phyloP scores from a whole-genome alignment of 1,140 invertebrate genomes.

The Eurosta solidaginis region DNA sequence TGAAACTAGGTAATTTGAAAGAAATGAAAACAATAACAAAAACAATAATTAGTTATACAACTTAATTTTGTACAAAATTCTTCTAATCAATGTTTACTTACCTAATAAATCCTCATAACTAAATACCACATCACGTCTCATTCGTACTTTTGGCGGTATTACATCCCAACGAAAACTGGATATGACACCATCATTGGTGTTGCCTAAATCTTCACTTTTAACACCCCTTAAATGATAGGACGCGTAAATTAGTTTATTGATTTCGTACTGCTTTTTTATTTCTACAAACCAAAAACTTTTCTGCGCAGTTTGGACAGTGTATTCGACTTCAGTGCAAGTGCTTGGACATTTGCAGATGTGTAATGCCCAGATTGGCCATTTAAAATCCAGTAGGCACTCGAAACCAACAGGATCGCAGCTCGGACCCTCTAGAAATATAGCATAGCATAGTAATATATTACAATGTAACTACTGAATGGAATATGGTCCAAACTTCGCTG shows the following conservation, averaged over 20 bases:
- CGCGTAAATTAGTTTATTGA: not conserved
- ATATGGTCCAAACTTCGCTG: too few relatives aligned
- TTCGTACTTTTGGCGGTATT: slow-evolving; percentile 55
- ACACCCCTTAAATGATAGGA: slow-evolving; percentile 37
- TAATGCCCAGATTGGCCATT: slow-evolving; percentile 57
- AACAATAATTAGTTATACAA: too few relatives aligned
- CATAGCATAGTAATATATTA: not conserved
- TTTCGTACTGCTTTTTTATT: not conserved
- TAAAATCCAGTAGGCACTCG: slow-evolving; percentile 54
- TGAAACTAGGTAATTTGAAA: slow-evolving; percentile 40
- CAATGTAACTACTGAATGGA: not conserved
- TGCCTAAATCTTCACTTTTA: slow-evolving; percentile 44
- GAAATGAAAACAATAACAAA: not conserved
- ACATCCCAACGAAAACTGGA: slow-evolving; percentile 58
- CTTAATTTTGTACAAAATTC: not conserved
- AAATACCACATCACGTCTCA: slow-evolving; percentile 58
- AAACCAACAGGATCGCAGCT: slow-evolving; percentile 55
- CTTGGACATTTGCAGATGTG: slow-evolving; percentile 57
- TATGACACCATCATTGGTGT: slow-evolving; percentile 43
- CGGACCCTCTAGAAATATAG: slow-evolving; percentile 38
- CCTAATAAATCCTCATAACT: slow-evolving; percentile 59
- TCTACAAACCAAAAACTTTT: slow-evolving; percentile 47
- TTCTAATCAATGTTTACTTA: slow-evolving; percentile 14
- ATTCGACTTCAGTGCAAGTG: slow-evolving; percentile 55
- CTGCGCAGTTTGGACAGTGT: slow-evolving; percentile 54